Conservation (phyloP, 1,140 invertebrate species). For the Zelostemma sp. region DNA sequence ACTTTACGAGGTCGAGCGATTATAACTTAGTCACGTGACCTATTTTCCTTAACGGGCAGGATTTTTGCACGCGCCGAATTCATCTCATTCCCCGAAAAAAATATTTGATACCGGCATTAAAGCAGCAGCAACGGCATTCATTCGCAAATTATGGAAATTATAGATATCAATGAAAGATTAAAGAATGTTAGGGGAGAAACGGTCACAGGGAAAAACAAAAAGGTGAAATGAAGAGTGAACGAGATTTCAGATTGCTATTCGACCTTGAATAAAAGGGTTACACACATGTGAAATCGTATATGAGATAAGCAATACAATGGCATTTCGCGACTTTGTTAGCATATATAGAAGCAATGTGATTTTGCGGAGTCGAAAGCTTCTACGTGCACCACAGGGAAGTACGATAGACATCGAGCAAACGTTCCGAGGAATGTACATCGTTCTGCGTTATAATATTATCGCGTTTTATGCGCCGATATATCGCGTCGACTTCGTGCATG, state of each 20-base stretch:
- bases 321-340: slow-evolving; percentile 35
- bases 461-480: slow-evolving; percentile 38
- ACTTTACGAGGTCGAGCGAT: slow-evolving; percentile 42
- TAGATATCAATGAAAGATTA: no score
- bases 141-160: no score
- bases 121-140: slow-evolving; percentile 35
- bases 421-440: slow-evolving; percentile 29
- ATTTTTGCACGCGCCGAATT: slow-evolving; percentile 39
- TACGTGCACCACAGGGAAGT: slow-evolving; percentile 19
- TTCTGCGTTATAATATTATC: slow-evolving; percentile 39
- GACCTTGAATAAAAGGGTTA: slow-evolving; percentile 29
- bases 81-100: slow-evolving; percentile 34
- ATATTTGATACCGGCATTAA: slow-evolving; percentile 28
- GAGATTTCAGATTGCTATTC: neutral
- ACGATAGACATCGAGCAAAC: slow-evolving; percentile 35
- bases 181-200: no score
- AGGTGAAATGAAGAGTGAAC: slow-evolving; percentile 7
- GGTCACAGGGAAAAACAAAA: slow-evolving; percentile 22
- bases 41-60: slow-evolving; percentile 32
- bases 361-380: slow-evolving; percentile 25
- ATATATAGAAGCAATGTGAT: slow-evolving; percentile 8
- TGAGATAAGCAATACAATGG: slow-evolving; percentile 31
- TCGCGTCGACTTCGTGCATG: slow-evolving; percentile 37
- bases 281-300: slow-evolving; percentile 12
- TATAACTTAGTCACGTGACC: slow-evolving; percentile 46